Evolutionary conservation across 2,888 invertebrate species (phyloP).

Genomic region (Aspidiotus destructor): DNA sequence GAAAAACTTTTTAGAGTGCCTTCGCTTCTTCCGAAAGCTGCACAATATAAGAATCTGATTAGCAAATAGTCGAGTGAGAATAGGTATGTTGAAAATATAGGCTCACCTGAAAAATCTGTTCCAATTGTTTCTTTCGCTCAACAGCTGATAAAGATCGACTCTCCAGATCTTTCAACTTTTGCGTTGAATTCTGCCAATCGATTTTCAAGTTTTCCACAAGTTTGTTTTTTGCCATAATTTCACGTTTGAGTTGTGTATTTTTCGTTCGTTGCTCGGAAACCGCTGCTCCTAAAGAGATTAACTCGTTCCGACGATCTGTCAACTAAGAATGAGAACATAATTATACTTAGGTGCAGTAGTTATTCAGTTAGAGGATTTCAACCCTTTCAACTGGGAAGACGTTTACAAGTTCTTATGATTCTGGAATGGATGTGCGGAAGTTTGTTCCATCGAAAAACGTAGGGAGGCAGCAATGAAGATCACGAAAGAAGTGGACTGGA

Average conservation of each 20-base stretch:
- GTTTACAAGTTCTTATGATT: too few species aligned
- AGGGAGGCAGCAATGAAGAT: too few species aligned
- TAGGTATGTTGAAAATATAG: too few species aligned
- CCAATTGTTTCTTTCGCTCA: slow-evolving; percentile 3
- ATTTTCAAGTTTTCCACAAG: background rate
- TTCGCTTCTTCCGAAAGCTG: too few species aligned
- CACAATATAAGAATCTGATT: too few species aligned
- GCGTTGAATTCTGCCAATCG: background rate
- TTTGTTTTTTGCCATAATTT: background rate
- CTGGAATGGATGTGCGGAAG: too few species aligned
- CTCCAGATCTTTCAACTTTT: background rate
- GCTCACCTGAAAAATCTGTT: slow-evolving; percentile 7
- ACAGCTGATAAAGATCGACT: background rate
- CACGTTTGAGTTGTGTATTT: background rate
- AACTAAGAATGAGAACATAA: background rate
- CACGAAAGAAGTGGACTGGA: too few species aligned
- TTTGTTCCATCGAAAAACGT: too few species aligned
- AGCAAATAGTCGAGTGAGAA: too few species aligned
- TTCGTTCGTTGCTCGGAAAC: background rate
- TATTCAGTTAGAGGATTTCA: too few species aligned
- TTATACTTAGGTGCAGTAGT: background rate
- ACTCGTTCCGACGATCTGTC: background rate
- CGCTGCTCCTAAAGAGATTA: background rate
- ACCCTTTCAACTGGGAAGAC: too few species aligned
- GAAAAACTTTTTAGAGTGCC: too few species aligned